Evolutionary conservation across 2,888 invertebrate species (phyloP).

Genomic region (Muschampia plurimacula): DNA sequence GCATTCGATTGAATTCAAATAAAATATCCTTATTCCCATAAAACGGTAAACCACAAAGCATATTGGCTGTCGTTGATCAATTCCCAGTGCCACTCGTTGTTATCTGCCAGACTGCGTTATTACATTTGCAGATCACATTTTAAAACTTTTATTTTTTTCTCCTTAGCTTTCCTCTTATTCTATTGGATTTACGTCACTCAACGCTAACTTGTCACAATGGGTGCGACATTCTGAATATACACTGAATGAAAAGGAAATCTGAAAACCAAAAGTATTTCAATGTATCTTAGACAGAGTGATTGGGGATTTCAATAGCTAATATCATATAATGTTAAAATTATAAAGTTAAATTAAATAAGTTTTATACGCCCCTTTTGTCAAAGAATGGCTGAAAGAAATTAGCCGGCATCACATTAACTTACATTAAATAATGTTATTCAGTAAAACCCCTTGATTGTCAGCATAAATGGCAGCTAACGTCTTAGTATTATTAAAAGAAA

Average conservation of each 20-base stretch:
- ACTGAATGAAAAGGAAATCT: not conserved
- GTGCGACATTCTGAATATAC: not conserved
- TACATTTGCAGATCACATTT: slow-evolving; percentile 38
- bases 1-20: slow-evolving; percentile 13
- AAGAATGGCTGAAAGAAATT: no score
- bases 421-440: no score
- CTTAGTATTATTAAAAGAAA: not conserved
- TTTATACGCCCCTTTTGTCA: no score
- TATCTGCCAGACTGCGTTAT: slow-evolving; percentile 33
- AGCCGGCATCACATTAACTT: no score
- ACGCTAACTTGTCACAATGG: slow-evolving; percentile 18
- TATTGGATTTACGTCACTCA: slow-evolving; percentile 38
- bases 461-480: no score
- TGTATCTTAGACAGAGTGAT: not conserved
- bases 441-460: no score
- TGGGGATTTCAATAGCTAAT: not conserved
- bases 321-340: no score
- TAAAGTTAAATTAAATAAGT: no score
- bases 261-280: not conserved
- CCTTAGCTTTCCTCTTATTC: slow-evolving; percentile 30
- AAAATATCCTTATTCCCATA: slow-evolving; percentile 11
- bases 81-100: slow-evolving; percentile 23
- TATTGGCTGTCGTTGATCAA: slow-evolving; percentile 34
- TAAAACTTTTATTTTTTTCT: slow-evolving; percentile 34
- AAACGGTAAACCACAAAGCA: slow-evolving; percentile 32